phyloP scores from a whole-genome alignment of 2,888 invertebrate species.

The Lydus trimaculatus region DNA sequence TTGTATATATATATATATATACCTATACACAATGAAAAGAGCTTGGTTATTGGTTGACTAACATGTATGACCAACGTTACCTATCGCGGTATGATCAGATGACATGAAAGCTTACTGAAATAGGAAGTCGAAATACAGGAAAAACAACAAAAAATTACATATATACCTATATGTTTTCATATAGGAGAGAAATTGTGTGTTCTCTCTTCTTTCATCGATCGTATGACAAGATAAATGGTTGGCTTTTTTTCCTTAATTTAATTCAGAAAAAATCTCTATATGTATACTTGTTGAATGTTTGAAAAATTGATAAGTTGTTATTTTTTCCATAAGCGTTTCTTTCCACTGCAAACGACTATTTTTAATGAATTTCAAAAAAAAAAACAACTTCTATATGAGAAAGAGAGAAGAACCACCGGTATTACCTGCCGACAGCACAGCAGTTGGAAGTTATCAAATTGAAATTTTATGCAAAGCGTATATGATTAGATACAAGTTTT shows the following conservation, averaged over 20 bases:
- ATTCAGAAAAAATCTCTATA: background rate
- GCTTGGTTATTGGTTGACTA: conserved; percentile 15
- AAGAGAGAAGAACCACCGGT: no score
- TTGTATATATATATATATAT: no score
- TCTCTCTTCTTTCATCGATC: background rate
- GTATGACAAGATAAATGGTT: conserved; percentile 9
- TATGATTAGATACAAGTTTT: no score
- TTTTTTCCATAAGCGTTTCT: background rate
- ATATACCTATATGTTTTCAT: background rate
- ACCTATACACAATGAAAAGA: no score
- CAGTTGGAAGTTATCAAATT: background rate
- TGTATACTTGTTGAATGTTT: conserved; percentile 1
- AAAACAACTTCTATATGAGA: no score
- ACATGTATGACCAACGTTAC: conserved; percentile 29
- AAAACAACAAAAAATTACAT: background rate
- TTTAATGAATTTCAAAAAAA: background rate
- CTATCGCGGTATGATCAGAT: conserved; percentile 31
- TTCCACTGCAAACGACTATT: no score
- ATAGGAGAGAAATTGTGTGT: no score
- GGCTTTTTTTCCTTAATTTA: background rate
- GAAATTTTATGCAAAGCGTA: background rate
- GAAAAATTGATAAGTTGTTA: background rate
- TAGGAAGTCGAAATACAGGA: conserved; percentile 27
- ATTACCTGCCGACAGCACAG: background rate
- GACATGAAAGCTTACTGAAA: conserved; percentile 30